Percentiles rank a stretch among this genome's conserved stretches.
These are phyloP conservation scores for Caenorhabditis afra DNA, from an alignment of 2,888 invertebrate species.

Conservation along the genomic window DNA sequence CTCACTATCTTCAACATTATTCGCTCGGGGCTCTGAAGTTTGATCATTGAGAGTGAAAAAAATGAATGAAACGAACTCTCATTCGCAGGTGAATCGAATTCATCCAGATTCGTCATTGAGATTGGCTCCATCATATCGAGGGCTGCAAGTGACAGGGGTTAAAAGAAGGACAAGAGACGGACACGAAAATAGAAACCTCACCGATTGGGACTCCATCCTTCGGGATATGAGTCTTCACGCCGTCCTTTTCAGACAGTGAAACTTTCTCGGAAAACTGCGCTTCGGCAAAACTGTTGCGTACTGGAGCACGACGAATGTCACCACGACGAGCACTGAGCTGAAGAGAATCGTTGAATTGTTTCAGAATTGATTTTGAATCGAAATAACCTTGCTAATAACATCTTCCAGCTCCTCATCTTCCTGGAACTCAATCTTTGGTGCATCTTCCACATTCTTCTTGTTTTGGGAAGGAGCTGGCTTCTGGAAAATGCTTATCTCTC, in stretches of 20 bases:
- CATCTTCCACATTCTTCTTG: constrained; percentile 32
- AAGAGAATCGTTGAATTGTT: constrained; percentile 1
- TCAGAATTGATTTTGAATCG: not conserved
- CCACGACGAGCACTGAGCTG: constrained; percentile 55
- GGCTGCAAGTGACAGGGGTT: constrained; percentile 40
- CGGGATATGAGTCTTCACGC: constrained; percentile 58
- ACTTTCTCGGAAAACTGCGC: constrained; percentile 59
- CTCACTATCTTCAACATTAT: constrained; percentile 19
- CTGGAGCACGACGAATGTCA: constrained; percentile 67
- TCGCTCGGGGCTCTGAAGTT: constrained; percentile 12
- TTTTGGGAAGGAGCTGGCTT: constrained; percentile 32
- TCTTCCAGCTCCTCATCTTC: constrained; percentile 69
- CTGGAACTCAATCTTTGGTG: constrained; percentile 60
- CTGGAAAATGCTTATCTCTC: constrained; percentile 15
- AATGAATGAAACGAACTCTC: constrained; percentile 36
- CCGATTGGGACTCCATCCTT: constrained; percentile 58
- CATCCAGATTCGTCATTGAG: constrained; percentile 51
- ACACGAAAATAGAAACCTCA: constrained; percentile 8
- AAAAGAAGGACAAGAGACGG: constrained; percentile 7
- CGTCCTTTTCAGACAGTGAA: constrained; percentile 54
- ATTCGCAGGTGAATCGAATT: constrained; percentile 37
- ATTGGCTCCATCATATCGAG: constrained; percentile 52
- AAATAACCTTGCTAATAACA: constrained; percentile 58
- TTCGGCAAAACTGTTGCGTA: constrained; percentile 59
- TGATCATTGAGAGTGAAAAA: constrained; percentile 26